phyloP scores from a whole-genome alignment of 2,888 invertebrate genomes.

The Leptinotarsa haldemani region DNA sequence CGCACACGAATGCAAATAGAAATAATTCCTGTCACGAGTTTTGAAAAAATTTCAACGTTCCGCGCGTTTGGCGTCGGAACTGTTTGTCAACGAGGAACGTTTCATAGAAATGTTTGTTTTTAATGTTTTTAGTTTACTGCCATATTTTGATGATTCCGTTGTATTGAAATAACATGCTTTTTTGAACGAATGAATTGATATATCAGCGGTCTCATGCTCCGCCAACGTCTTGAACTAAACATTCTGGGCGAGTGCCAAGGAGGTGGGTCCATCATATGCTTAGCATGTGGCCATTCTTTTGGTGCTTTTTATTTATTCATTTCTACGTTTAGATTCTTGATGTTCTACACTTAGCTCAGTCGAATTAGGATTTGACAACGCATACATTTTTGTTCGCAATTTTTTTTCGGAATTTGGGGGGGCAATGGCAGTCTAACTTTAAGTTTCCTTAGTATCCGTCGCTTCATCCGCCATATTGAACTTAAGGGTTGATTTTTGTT shows the following conservation, averaged over 20 bases:
- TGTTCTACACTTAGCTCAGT: no score
- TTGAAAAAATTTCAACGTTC: neutral
- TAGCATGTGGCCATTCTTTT: neutral
- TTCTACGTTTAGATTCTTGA: neutral
- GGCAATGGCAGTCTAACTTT: no score
- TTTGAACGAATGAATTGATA: neutral
- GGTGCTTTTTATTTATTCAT: neutral
- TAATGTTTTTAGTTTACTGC: no score
- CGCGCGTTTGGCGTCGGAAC: neutral
- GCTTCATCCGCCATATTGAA: no score
- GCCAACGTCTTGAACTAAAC: neutral
- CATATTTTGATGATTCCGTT: neutral
- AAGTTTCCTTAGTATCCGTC: no score
- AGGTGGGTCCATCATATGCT: neutral
- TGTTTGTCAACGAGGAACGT: neutral
- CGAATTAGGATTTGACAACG: no score
- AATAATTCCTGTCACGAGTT: conserved; percentile 11
- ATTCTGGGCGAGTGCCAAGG: neutral
- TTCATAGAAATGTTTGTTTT: neutral
- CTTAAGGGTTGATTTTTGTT: no score
- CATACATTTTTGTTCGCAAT: no score
- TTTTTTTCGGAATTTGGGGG: no score
- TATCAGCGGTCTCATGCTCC: neutral
- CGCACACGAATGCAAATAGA: conserved; percentile 5
- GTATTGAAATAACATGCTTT: neutral